Evolutionary conservation across 2,797 vertebrate genomes (phyloP), one percentile per base, ranked within the genome.

Genomic region (Chaenodraco wilsoni): DNA sequence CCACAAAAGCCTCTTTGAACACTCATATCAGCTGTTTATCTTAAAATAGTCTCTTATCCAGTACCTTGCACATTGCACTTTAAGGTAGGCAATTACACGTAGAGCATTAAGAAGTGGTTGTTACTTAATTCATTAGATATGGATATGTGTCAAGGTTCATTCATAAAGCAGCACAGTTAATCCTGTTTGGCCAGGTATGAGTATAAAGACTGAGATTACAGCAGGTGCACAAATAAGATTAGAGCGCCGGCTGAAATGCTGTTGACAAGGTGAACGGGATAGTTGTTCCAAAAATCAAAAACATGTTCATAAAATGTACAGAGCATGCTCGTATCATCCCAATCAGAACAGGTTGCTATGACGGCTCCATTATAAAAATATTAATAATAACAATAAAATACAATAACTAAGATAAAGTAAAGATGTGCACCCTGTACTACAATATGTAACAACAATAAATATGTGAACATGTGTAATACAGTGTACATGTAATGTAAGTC

Each of bases 1-100:
- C 85, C 81, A 87, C 82, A 89, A 86, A 89, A 60, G 71, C 76
- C 57, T 73, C 76, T 84, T 72, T 88, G 66, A 88, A 83, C 11
- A 37, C 76, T 78, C 85, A 81, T 83, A 71, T 78, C 68, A 66
- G 72, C 78, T 67, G 78, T 88, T 89, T 84, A 87, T 88, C 79
- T 86, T 79, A 69, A 87, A 89, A 86, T 77, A 85, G 77, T 70
- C 77, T 83, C 64, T 82, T 74, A 78, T 85, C 70, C 77, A 46
- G 37, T 51, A 54, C 72, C 64, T 74, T 74, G 58, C 74, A 81
- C 74, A 11, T 61, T 84, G 81, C 78, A 78, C 83, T 83, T 86
- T 76, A 82, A 67, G 46, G 74, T 54, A 51, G 31, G 54, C 52
- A 83, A 86, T 86, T 83, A 85, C 61, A 69, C 64, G 67, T 11